A percentile compares a stretch with the other conserved stretches of the same genome.
phyloP scores from a whole-genome alignment of 2,113 vertebrate species.

The Oncorhynchus clarkii region DNA sequence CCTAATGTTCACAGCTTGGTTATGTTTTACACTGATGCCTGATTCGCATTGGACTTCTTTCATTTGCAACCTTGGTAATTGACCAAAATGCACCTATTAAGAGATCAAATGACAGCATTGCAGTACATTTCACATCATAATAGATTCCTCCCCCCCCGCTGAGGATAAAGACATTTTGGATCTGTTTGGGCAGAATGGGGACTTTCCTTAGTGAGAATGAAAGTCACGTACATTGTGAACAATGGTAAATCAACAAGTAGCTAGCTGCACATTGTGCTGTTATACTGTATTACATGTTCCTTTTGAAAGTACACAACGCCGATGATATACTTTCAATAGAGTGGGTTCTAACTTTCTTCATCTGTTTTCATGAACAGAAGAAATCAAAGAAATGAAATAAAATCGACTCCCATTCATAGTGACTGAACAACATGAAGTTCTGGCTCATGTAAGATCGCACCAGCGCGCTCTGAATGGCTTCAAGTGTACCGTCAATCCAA shows the following conservation, averaged over 20 bases:
- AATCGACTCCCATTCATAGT: constrained; percentile 48
- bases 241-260: constrained; percentile 44
- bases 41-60: too few relatives aligned
- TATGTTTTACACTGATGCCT: too few relatives aligned
- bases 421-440: constrained; percentile 40
- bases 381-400: constrained; percentile 49
- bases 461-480: constrained; percentile 34
- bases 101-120: too few relatives aligned
- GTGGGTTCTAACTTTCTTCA: constrained; percentile 60
- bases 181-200: too few relatives aligned
- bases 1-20: too few relatives aligned
- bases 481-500: constrained; percentile 16
- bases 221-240: constrained; percentile 40
- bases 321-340: constrained; percentile 47
- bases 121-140: too few relatives aligned
- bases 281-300: constrained; percentile 38
- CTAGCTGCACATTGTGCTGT: constrained; percentile 10
- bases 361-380: constrained; percentile 42
- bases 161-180: too few relatives aligned
- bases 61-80: too few relatives aligned
- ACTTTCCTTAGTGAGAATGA: neutral
- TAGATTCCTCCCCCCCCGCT: too few relatives aligned
- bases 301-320: constrained; percentile 45
- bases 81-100: too few relatives aligned
- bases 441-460: constrained; percentile 48